phyloP scores from a whole-genome alignment of 2,113 vertebrate species.

The Bubo scandiacus region DNA sequence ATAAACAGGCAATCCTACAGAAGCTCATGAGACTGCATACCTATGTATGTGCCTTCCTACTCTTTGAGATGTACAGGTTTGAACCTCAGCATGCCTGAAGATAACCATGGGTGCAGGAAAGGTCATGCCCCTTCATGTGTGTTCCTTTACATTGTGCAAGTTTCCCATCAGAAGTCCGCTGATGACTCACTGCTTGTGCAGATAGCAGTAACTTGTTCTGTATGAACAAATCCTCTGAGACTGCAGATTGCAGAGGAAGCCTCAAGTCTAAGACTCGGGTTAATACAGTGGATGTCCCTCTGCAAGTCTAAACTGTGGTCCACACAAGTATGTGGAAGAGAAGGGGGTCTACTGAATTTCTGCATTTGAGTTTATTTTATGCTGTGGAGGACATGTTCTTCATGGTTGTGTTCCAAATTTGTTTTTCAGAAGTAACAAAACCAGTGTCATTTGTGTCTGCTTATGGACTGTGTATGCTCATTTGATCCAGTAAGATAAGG shows the following conservation, averaged over 20 bases:
- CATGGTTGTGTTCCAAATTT: neutral
- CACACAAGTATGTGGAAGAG: neutral
- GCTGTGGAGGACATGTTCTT: neutral
- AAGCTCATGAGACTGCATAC: fast-evolving
- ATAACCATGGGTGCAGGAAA: neutral
- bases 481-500: neutral
- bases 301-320: neutral
- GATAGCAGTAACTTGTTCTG: neutral
- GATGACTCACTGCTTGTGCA: neutral
- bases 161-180: neutral
- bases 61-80: neutral
- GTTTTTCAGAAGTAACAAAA: neutral
- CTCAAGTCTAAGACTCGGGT: neutral
- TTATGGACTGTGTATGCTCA: neutral
- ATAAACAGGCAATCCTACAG: neutral
- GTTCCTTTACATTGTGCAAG: neutral
- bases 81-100: neutral
- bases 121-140: neutral
- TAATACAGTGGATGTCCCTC: neutral
- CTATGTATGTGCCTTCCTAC: neutral
- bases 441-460: neutral
- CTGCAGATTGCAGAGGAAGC: neutral
- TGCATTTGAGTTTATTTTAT: neutral
- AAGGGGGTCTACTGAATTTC: neutral
- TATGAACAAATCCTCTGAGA: neutral